Evolutionary conservation across 2,888 invertebrate genomes (phyloP), one percentile per base, ranked within the genome.

Genomic region (Eucriotettix oculatus): DNA sequence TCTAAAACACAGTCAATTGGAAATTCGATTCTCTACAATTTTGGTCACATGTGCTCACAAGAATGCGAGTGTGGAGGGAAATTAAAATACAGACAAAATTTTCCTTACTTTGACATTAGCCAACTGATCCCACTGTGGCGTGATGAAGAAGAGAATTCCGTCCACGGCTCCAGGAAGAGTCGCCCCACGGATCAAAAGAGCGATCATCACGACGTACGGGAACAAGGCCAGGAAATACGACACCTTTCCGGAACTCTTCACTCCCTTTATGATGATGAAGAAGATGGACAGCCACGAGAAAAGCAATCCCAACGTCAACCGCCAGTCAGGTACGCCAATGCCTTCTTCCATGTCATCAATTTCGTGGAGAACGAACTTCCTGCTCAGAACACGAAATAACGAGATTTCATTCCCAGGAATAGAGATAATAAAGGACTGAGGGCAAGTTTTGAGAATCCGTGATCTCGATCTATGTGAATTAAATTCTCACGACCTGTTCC

Each of bases 201-300:
- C 81, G 61, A 89, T 74, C 73, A 92, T 80, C 58, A 92, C 83
- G 9, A 87, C 78, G 68, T 89, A 90, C 0, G 91, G 91, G 71
- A 90, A 90, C 3, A 92, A 72, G 0, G 93, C 93, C n/a, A 93
- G 83, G 72, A 94, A 89, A 73, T 93, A 94, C 0, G 92, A 84
- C 0, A 84, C 86, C 72, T 88, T 89, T 55, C 90, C 89, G 0
- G 87, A 84, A 68, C 86, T 86, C 71, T 84, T 84, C 1, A 89
- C 86, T 11, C 88, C 88, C 64, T 79, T 81, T 16, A 84, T 77
- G 55, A 87, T 82, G 58, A 87, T 83, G 10, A 82, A 66, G 68
- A 85, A 87, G 48, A 87, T 82, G 1, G 82, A 70, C 7, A 81
- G 58, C 89, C 89, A 90, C 0, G 87, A 78, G 1, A 75, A 75